A percentile compares a stretch with the other conserved stretches of the same genome.
Conservation (phyloP, 1,140 invertebrate species). For the Nymphalis io region DNA sequence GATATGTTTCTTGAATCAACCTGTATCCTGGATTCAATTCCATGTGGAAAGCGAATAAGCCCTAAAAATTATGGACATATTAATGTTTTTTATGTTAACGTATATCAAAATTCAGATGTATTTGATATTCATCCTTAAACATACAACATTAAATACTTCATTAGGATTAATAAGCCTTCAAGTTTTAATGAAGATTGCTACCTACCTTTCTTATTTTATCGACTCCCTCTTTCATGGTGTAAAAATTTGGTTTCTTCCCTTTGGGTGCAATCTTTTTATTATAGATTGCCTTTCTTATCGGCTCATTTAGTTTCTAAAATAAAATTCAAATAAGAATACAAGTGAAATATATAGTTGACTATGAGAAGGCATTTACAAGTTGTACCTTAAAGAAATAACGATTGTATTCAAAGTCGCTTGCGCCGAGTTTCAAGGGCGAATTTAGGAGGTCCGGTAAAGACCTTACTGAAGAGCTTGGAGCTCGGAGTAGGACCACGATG, state of each 20-base stretch:
- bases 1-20: constrained; percentile 83
- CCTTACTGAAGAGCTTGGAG: constrained; percentile 83
- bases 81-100: background rate
- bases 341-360: background rate
- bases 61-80: constrained; percentile 45
- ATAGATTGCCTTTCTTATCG: constrained; percentile 82
- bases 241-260: constrained; percentile 76
- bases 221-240: constrained; percentile 82
- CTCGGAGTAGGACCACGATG: constrained; percentile 84
- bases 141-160: background rate
- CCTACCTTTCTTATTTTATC: constrained; percentile 77
- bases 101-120: no score
- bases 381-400: constrained; percentile 83
- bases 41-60: constrained; percentile 84
- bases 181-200: background rate
- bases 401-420: constrained; percentile 83
- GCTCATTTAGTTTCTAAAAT: constrained; percentile 82
- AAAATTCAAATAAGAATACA: constrained; percentile 7
- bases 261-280: constrained; percentile 81
- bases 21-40: constrained; percentile 82
- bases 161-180: background rate
- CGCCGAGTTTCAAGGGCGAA: constrained; percentile 81
- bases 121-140: no score
- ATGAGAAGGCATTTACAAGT: background rate
- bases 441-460: constrained; percentile 81